Conservation (phyloP, 92 coral and sea anemone genomes). For the Zoanthus sociatus region DNA sequence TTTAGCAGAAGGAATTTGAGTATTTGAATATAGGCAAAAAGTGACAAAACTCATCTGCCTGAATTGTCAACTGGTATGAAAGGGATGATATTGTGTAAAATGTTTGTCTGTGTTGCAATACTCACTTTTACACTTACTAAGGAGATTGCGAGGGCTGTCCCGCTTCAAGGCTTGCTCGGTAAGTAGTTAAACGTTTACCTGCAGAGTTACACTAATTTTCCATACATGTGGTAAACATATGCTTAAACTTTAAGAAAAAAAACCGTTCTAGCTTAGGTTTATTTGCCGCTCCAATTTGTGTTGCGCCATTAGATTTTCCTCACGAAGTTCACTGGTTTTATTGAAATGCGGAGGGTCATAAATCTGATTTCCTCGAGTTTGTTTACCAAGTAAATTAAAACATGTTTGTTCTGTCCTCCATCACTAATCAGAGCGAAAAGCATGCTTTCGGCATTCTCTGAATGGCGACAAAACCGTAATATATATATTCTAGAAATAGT, state of each 20-base stretch:
- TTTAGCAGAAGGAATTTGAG: conserved; percentile 15
- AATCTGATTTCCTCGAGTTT: not conserved
- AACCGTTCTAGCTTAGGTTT: not conserved
- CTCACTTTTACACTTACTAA: not conserved
- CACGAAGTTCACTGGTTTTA: not conserved
- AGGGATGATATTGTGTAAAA: not conserved
- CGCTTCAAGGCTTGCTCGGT: conserved; percentile 7
- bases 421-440: not conserved
- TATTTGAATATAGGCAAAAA: conserved; percentile 1
- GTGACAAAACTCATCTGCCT: not conserved
- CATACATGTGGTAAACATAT: not conserved
- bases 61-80: conserved; percentile 6
- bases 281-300: not conserved
- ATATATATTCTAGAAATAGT: not conserved
- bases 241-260: not conserved
- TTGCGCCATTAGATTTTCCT: not conserved
- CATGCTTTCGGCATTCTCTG: not conserved
- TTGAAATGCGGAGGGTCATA: not conserved
- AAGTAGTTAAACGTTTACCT: not conserved
- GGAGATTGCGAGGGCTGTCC: not conserved
- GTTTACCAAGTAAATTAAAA: not conserved
- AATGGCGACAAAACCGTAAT: not conserved
- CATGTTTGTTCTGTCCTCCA: not conserved
- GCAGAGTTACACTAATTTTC: not conserved
- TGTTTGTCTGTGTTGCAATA: conserved; percentile 3